phyloP scores from a whole-genome alignment of 2,113 vertebrate genomes.

The Ctenodactylus gundi region DNA sequence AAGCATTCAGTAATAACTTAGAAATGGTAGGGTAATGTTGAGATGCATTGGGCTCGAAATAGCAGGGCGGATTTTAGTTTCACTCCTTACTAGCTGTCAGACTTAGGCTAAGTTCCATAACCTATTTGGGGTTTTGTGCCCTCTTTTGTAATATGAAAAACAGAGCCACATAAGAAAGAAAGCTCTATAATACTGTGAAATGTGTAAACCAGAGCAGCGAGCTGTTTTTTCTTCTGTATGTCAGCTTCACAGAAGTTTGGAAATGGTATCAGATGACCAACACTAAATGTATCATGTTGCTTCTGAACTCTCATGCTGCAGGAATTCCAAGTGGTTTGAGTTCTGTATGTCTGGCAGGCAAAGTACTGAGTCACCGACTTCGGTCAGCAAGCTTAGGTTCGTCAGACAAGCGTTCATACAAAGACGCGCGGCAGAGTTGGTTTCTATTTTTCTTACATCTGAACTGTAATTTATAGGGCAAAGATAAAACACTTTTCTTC shows the following conservation, averaged over 20 bases:
- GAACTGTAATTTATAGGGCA: constrained; percentile 20
- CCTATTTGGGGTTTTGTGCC: neutral
- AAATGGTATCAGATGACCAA: neutral
- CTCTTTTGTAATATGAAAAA: constrained; percentile 7
- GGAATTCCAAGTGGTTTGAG: neutral
- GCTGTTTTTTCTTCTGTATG: neutral
- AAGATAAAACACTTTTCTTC: constrained; percentile 47
- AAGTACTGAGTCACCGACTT: neutral
- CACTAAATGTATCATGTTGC: neutral
- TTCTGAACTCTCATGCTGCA: neutral
- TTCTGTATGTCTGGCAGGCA: neutral
- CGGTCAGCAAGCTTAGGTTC: neutral
- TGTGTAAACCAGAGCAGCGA: neutral
- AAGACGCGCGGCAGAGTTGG: neutral
- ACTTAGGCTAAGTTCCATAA: neutral
- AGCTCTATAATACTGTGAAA: neutral
- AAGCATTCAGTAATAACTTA: constrained; percentile 38
- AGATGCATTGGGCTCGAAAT: neutral
- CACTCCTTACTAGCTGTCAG: neutral
- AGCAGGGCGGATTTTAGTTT: neutral
- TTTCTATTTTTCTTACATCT: constrained; percentile 38
- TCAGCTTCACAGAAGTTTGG: neutral
- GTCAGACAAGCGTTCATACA: neutral
- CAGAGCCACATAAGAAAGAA: neutral
- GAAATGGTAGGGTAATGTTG: neutral